Evolutionary conservation across 2,113 vertebrate species (phyloP), one percentile per base, ranked within the genome.

Genomic region (Zapornia atra): DNA sequence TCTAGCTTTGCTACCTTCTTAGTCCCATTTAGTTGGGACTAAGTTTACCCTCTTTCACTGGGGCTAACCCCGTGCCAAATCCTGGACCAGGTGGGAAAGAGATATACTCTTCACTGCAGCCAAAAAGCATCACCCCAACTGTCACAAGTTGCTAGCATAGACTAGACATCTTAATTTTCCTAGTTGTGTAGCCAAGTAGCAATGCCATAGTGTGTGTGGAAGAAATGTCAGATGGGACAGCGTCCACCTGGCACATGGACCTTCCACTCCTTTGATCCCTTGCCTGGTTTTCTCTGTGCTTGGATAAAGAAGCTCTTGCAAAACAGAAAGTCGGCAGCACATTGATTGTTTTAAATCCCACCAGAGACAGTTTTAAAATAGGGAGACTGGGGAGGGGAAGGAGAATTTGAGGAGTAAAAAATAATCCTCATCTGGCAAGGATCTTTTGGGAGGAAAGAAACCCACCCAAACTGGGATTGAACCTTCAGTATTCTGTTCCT

Each of bases 161-260:
- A 83, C 92, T 93, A 94, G 96, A 95, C n/a, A 15, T 87, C 86
- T 95, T 92, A 69, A 90, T 97, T 98, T 98, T 98, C 96, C 97
- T 96, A 92, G 61, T 2, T 92, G 51, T 92, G 85, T 79, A 78
- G 96, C 97, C 97, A 98, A 96, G 73, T 54, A 92, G 87, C 73
- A 86, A 86, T 94, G 83, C 95, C 94, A 72, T 72, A 56, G 82
- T 88, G 50, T 93, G 92, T 89, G 92, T 92, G 85, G 83, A 95
- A 97, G 96, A 98, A 97, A 97, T 94, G 94, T 97, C 85, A 89
- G 96, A 95, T 97, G 96, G 93, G 95, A 97, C 65, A 73, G 68
- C 90, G 93, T 73, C 96, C 93, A 95, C 94, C 72, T 97, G 96
- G 97, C 96, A 96, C 66, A n/a, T 51, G 34, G 66, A 59, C 84